These are phyloP conservation scores for Heterochromis multidens DNA, from an alignment of 2,113 vertebrate genomes.

Conservation along the genomic window DNA sequence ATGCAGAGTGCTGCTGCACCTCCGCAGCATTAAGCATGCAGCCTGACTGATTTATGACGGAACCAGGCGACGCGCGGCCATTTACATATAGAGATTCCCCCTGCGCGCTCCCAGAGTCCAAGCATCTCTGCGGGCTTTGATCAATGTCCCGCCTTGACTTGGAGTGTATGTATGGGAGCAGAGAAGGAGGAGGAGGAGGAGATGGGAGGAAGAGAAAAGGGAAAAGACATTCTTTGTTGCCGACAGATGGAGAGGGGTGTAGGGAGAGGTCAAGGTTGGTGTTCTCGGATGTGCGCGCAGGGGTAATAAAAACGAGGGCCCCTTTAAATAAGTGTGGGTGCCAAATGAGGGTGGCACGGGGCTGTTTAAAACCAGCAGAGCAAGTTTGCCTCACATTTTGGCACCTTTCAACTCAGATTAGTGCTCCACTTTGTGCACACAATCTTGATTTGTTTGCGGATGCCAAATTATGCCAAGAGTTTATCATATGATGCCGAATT, in stretches of 20 bases:
- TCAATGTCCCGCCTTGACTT: conserved; percentile 84
- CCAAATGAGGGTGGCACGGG: neutral
- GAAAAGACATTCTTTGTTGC: conserved; percentile 77
- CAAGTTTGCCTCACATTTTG: neutral
- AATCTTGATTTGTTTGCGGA: neutral
- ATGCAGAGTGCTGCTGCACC: neutral
- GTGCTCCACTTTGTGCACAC: neutral
- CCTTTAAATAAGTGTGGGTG: neutral
- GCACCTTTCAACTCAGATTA: neutral
- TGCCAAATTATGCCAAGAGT: neutral
- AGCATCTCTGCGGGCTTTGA: conserved; percentile 81
- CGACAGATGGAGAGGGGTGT: conserved; percentile 90
- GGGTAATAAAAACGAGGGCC: conserved; percentile 1
- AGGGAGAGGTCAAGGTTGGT: conserved; percentile 90
- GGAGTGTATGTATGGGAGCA: neutral
- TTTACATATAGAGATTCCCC: conserved; percentile 86
- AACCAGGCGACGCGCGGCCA: conserved; percentile 75
- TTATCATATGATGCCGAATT: neutral
- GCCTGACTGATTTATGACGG: conserved; percentile 85
- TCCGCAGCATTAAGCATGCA: conserved; percentile 20
- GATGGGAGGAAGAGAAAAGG: conserved; percentile 5
- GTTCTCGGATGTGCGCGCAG: conserved; percentile 56
- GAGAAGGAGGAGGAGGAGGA: neutral
- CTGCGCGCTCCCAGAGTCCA: conserved; percentile 50
- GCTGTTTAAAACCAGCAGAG: neutral